Evolutionary conservation across 1,140 invertebrate species (phyloP).

Genomic region (fruit fly (Drosophila melanogaster)): Release_6_plus_ISO1_MT NT_033779.5:16625501-16626000

Average conservation of each 20-base stretch:
- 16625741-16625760: neutral
- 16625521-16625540: constrained; percentile 54
- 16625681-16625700: constrained; percentile 39
- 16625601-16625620: constrained; percentile 23
- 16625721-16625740: neutral
- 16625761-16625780: neutral
- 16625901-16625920: too few relatives aligned
- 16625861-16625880: too few relatives aligned
- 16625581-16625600: constrained; percentile 28
- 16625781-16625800: too few relatives aligned
- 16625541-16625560: constrained; percentile 64
- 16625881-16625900: too few relatives aligned
- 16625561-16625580: constrained; percentile 65
- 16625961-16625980: neutral
- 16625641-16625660: constrained; percentile 7
- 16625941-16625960: neutral
- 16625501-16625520: constrained; percentile 16
- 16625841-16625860: too few relatives aligned
- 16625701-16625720: constrained; percentile 17
- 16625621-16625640: constrained; percentile 8
- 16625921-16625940: neutral
- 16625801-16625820: too few relatives aligned
- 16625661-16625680: constrained; percentile 12
- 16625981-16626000: constrained; percentile 4
- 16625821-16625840: too few relatives aligned